phyloP scores from a whole-genome alignment of 1,140 invertebrate genomes.

The Triops longicaudatus region DNA sequence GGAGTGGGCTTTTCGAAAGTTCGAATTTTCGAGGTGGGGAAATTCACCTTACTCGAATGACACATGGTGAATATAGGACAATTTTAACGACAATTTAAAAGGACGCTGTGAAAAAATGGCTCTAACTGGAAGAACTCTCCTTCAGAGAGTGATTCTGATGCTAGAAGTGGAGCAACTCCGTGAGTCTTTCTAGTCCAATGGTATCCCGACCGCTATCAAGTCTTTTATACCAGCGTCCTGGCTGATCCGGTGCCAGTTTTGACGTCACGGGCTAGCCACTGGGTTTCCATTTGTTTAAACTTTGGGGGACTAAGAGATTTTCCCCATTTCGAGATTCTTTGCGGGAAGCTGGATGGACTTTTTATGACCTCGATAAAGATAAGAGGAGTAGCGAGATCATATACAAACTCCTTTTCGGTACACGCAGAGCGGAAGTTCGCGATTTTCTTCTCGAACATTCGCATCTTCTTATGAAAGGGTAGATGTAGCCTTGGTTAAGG shows the following conservation, averaged over 20 bases:
- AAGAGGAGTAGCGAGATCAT: neutral
- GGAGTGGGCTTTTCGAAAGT: neutral
- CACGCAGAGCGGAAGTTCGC: neutral
- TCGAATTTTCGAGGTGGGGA: neutral
- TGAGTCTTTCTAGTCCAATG: neutral
- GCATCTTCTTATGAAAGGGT: neutral
- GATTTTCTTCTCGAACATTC: neutral
- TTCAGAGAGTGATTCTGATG: neutral
- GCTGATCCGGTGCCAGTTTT: neutral
- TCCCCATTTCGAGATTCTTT: neutral
- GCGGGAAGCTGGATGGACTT: neutral
- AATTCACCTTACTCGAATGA: neutral
- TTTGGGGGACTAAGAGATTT: neutral
- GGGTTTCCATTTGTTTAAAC: conserved; percentile 2
- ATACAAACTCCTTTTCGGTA: neutral
- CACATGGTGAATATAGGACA: neutral
- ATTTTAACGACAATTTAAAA: neutral
- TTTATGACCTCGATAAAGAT: neutral
- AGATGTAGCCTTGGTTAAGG: neutral
- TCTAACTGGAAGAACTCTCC: neutral
- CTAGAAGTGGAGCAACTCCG: neutral
- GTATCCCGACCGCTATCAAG: conserved; percentile 10
- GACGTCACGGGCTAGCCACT: neutral
- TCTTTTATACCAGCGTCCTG: conserved; percentile 11
- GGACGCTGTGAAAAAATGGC: neutral